Base-by-base conservation (phyloP, 2,113 vertebrate species). In the Grammatotria lemairii region DNA sequence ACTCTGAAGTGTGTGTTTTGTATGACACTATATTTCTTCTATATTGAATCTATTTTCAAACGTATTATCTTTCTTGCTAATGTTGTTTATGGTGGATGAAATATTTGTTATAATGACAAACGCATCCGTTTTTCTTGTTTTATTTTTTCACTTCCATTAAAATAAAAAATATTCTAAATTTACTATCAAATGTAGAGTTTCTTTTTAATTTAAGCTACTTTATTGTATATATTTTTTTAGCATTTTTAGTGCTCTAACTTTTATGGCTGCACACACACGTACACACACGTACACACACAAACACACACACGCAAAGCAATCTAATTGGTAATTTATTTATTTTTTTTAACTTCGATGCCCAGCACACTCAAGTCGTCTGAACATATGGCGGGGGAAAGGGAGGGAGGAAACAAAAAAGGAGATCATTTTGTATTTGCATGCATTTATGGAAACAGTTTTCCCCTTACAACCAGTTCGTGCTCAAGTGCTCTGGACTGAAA, bases 401-500 rank as follows among this genome's bases (percentile, higher is more conserved):
- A 70, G 38, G 70, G 12, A 23, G 13, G 12, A 70, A 70, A 70
- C 35, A 75, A 75, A 90, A 89, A 92, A 45, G 92, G 84, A 93
- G 89, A 93, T 80, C 87, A 79, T 70, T 91, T 95, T 92, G 80
- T 95, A 94, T 96, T 95, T 96, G 94, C 95, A 95, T 95, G 84
- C 89, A 89, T 96, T 94, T 91, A 94, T 92, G 92, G 92, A 68
- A 94, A 91, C 92, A 53, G 88, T 94, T 96, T 92, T 88, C 93
- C 89, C 93, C 92, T 94, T 92, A 90, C 91, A 82, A 84, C 60
- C 92, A 88, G 93, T 96, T 92, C 97, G 98, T 98, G 97, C 96
- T 97, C 96, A 97, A 98, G 98, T 96, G 95, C 88, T 51, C 91
- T 88, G 93, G 89, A 94, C 86, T 78, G 94, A 96, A 96, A 90